Conservation (phyloP, 1,140 invertebrate genomes). For the Philotrypesis tridentata region DNA sequence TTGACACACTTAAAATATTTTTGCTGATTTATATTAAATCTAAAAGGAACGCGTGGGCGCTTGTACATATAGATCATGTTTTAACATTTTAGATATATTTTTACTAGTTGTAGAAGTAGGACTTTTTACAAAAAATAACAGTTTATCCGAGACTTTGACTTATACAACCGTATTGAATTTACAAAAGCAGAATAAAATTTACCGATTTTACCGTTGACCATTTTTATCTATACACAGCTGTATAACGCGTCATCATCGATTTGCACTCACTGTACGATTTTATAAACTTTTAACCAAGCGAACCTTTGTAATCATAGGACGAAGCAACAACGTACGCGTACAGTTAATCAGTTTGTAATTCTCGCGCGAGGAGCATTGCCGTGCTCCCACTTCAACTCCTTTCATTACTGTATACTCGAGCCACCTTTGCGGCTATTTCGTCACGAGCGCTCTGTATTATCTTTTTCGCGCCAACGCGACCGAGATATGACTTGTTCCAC, state of each 20-base stretch:
- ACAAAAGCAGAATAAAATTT: not conserved
- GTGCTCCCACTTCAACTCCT: not conserved
- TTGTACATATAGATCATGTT: not conserved
- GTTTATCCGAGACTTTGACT: not conserved
- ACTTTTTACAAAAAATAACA: conserved; percentile 11
- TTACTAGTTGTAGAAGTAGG: not conserved
- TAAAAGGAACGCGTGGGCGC: not conserved
- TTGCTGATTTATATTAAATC: conserved; percentile 37
- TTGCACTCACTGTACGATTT: not conserved
- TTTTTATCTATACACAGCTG: not conserved
- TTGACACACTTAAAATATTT: conserved; percentile 28
- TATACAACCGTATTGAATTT: not conserved
- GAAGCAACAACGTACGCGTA: not conserved
- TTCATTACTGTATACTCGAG: not conserved
- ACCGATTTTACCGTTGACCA: not conserved
- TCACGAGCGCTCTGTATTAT: not conserved
- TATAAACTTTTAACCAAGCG: not conserved
- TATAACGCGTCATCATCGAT: not conserved
- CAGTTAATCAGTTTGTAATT: not conserved
- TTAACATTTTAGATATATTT: conserved; percentile 4
- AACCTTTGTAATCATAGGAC: not conserved
- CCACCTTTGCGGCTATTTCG: not conserved
- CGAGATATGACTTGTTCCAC: conserved; percentile 6
- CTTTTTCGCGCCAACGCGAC: not conserved
- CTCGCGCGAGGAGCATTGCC: not conserved